Base-by-base conservation (phyloP, 2,888 invertebrate species). In the Campoplex nolae region DNA sequence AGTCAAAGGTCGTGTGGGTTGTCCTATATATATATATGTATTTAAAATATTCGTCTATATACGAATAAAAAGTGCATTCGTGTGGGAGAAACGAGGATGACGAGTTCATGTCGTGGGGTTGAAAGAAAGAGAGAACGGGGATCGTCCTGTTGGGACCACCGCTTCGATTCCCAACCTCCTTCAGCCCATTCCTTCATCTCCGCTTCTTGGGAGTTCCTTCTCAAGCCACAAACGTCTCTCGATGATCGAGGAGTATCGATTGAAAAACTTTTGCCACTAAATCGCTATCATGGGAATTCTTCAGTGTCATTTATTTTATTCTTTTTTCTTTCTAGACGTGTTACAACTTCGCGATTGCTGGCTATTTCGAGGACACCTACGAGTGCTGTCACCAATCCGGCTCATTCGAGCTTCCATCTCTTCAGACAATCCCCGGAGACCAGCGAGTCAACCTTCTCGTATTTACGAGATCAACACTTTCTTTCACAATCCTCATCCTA, bases 231-330 rank as follows among this genome's bases (percentile, higher is more conserved):
- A 68, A 73, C 28, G 45, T 54, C 38, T 54, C 48, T 54, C 77
- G 84, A 83, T 85, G 84, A 84, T 86, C 84, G 85, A 77, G 81
- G 74, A 83, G 70, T 74, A 78, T 82, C 77, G 86, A 67, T 58
- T 56, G 8, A 28, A 58, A 58, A 54, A 23, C 68, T 82, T 16
- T 23, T 23, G 38, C 38, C 35, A 51, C 67, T 16, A 76, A 75
- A 82, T 70, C 78, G 74, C 81, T 82, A 87, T 87, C 84, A 82
- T 84, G 87, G 87, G 84, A 87, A 87, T 86, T 80, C 76, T 7
- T n/a, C 45, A 23, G 58, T 13, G 35, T 73, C 56, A 65, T 56
- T 23, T 23, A 23, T 23, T 23, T 23, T 23, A 23, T 23, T 23
- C n/a, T 23, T 23, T 23, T 23, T 68, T 56, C 62, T 6, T 48